These are phyloP conservation scores for Phytoseiulus persimilis DNA, from an alignment of 2,888 invertebrate species.

Conservation along the genomic window DNA sequence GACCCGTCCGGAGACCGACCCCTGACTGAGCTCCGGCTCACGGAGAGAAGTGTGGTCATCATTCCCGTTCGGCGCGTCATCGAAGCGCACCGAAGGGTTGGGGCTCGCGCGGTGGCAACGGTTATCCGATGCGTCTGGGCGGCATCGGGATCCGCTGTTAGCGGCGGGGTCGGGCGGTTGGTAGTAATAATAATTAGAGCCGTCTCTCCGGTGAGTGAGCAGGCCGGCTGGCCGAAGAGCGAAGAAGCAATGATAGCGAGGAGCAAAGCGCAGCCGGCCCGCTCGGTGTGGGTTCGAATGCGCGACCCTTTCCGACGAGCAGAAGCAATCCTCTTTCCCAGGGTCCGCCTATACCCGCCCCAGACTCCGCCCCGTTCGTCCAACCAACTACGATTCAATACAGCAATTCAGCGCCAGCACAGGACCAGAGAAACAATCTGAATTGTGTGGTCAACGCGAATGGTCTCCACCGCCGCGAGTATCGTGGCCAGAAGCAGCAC, in stretches of 20 bases:
- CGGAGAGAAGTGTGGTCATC: not conserved
- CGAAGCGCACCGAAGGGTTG: not conserved
- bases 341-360: slow-evolving; percentile 34
- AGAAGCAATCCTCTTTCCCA: not conserved
- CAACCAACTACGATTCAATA: slow-evolving; percentile 36
- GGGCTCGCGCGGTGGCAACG: not conserved
- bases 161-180: not conserved
- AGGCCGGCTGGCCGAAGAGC: not conserved
- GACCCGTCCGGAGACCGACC: no score
- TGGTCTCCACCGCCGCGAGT: slow-evolving; percentile 19
- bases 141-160: not conserved
- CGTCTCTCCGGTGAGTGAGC: not conserved
- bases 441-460: slow-evolving; percentile 31
- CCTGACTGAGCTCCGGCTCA: no score
- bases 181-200: slow-evolving; percentile 37
- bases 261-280: not conserved
- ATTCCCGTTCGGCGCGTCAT: not conserved
- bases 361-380: slow-evolving; percentile 1
- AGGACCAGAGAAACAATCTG: slow-evolving; percentile 35
- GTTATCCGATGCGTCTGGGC: not conserved
- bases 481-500: not conserved
- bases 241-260: not conserved
- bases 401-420: slow-evolving; percentile 18
- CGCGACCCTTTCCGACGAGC: slow-evolving; percentile 8
- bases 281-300: not conserved